Evolutionary conservation across 1,140 invertebrate genomes (phyloP).

Genomic region (Aleiodes sp.): DNA sequence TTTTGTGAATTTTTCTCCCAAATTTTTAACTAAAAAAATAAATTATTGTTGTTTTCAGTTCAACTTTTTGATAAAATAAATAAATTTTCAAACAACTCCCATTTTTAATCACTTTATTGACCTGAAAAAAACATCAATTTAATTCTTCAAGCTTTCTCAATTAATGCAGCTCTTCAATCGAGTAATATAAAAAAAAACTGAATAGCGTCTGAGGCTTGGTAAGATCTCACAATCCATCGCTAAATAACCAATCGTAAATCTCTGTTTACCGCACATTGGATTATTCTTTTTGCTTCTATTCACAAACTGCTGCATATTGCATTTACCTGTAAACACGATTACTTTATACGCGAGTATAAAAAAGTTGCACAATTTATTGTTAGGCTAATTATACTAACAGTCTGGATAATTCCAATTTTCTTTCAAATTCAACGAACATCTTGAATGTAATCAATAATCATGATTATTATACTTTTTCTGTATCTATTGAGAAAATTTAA

Average conservation of each 20-base stretch:
- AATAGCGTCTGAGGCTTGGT: background rate
- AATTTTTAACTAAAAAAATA: background rate
- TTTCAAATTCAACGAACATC: no score
- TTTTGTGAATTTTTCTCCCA: background rate
- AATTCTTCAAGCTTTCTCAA: constrained; percentile 7
- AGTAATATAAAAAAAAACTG: no score
- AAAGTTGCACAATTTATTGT: background rate
- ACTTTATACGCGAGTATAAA: background rate
- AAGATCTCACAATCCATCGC: constrained; percentile 1
- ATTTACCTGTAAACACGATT: background rate
- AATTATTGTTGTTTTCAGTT: background rate
- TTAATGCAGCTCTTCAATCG: background rate
- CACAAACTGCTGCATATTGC: constrained; percentile 9
- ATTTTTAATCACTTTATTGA: background rate
- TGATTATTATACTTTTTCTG: no score
- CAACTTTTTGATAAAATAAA: no score
- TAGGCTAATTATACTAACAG: no score
- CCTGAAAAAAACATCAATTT: constrained; percentile 8
- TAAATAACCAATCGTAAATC: background rate
- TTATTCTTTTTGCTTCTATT: background rate
- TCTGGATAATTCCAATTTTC: no score
- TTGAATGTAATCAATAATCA: no score
- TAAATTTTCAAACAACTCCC: no score
- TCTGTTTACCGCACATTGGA: background rate
- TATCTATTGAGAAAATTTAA: no score